Evolutionary conservation across 2,797 vertebrate genomes (phyloP).

Genomic region (Urophycis tenuis): DNA sequence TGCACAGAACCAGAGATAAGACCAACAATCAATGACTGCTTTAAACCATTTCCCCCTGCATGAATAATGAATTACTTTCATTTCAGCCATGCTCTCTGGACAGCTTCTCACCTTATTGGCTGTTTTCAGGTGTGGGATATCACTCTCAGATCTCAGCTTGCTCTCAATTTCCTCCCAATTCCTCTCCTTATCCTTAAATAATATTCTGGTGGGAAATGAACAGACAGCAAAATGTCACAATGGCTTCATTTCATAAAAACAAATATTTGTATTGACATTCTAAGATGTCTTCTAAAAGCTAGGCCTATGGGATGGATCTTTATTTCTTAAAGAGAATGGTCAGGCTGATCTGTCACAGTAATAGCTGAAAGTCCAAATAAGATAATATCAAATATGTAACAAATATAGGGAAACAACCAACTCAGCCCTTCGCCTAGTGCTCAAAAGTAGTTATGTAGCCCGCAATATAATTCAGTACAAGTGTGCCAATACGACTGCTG

Average conservation of each 20-base stretch:
- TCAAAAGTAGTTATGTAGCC: background rate
- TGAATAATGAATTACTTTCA: background rate
- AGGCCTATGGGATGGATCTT: background rate
- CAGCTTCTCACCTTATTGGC: conserved; percentile 83
- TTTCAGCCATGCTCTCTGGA: background rate
- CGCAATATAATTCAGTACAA: background rate
- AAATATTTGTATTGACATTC: background rate
- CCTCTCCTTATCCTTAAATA: conserved; percentile 96
- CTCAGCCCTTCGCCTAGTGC: background rate
- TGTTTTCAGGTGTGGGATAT: conserved; percentile 90
- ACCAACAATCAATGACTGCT: background rate
- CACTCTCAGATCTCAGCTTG: conserved; percentile 86
- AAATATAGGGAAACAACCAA: background rate
- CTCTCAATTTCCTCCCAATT: conserved; percentile 98
- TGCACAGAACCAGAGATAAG: conserved; percentile 46
- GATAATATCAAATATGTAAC: background rate
- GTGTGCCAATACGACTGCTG: background rate
- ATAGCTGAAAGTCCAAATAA: background rate
- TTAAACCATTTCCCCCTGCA: background rate
- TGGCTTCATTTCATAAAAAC: background rate
- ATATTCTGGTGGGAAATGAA: conserved; percentile 72
- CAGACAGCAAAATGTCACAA: background rate
- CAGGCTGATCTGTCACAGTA: background rate
- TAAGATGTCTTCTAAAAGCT: background rate
- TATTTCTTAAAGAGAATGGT: background rate